Base-by-base conservation (phyloP, 1,140 invertebrate species). In the Scaptodrosophila lebanonensis region DNA sequence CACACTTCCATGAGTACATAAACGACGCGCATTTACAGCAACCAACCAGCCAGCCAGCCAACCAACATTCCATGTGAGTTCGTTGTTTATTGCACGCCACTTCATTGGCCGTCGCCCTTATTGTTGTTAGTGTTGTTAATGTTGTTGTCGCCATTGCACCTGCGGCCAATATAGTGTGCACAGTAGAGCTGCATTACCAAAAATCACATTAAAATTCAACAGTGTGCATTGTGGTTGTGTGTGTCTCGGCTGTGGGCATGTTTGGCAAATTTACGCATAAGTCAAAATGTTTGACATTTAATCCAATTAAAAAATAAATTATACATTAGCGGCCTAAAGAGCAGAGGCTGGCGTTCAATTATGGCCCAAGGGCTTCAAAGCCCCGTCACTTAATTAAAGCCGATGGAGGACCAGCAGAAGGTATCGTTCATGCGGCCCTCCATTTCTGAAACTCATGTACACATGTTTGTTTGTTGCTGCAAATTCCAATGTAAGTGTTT, bases 241-340 rank as follows among this genome's bases (percentile, higher is more conserved):
- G 18, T 44, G 15, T 17, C 4, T 11, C 25, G 47, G 45, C 9
- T 33, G 5, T 33, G 32, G 32, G 32, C 32, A n/a, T n/a, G n/a
- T n/a, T n/a, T n/a, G n/a, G n/a, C 12, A 33, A 33, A 33, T 33
- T n/a, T 33, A 11, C 12, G 32, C 65, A 69, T 47, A 82, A 66
- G 75, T 82, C 73, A 82, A 75, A 82, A 69, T 75, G 65, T 82
- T 62, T 82, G 75, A 65, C 75, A 73, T 56, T 75, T 79, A 79
- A 79, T 79, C 75, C 75, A 79, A 79, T 79, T 64, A 58, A 66
- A 69, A 79, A 69, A 82, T 75, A 66, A 60, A 79, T 79, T 79
- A 73, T 79, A 50, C 60, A 73, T 77, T 61, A 79, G 54, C 56
- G 69, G n/a, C 47, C 29, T 48, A 13, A 43, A 67, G 64, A 50